Evolutionary conservation across 2,113 vertebrate species (phyloP).

Genomic region (Furnarius figulus): DNA sequence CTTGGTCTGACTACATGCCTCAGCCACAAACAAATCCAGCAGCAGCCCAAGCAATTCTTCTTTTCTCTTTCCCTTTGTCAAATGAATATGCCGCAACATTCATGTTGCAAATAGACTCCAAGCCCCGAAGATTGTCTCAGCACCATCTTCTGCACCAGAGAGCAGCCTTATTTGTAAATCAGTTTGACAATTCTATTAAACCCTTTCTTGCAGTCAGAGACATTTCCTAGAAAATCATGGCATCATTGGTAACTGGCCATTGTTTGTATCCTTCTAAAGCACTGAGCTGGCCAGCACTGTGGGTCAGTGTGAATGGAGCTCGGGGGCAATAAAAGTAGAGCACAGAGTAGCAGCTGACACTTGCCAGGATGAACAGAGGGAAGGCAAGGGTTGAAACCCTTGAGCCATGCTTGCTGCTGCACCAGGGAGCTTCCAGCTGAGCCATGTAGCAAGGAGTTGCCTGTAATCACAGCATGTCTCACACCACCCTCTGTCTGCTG

Average conservation of each 20-base stretch:
- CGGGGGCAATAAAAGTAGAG: not conserved
- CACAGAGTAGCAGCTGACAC: not conserved
- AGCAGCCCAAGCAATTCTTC: not conserved
- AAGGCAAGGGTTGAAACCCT: not conserved
- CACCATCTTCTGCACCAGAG: not conserved
- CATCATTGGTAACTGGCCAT: rapidly evolving
- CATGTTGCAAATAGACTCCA: not conserved
- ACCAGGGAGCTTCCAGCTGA: not conserved
- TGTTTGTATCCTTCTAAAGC: rapidly evolving
- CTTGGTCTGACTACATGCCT: not conserved
- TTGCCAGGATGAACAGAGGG: not conserved
- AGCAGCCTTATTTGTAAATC: not conserved
- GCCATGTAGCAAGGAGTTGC: rapidly evolving
- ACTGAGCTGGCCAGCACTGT: rapidly evolving
- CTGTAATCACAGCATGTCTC: not conserved
- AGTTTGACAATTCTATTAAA: not conserved
- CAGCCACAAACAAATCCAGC: not conserved
- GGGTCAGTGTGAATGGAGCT: rapidly evolving
- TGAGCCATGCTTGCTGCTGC: not conserved
- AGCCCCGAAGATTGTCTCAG: not conserved
- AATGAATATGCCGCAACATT: not conserved
- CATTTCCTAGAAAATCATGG: not conserved
- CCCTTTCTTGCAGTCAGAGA: not conserved
- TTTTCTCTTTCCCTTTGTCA: not conserved
- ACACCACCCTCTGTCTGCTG: not conserved